Evolutionary conservation across 1,140 invertebrate species (phyloP).

Genomic region (Babylonia areolata): DNA sequence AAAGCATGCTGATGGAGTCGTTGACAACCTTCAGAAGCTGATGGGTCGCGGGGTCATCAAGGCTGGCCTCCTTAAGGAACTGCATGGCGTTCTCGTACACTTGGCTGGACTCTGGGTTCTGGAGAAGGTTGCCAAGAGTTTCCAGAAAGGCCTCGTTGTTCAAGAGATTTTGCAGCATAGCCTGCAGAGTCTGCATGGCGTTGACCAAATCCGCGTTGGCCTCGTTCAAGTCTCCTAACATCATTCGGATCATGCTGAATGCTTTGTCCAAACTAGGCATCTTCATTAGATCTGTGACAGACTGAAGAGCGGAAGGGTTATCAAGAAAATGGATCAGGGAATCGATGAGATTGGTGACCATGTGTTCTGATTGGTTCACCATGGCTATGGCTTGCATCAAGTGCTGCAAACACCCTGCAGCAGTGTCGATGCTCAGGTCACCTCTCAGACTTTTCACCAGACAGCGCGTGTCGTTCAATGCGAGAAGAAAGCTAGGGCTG

Average conservation of each 20-base stretch:
- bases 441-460: background rate
- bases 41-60: background rate
- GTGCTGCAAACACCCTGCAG: background rate
- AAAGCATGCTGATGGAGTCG: background rate
- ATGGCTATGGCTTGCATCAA: background rate
- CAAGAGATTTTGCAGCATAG: background rate
- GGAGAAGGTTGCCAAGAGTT: background rate
- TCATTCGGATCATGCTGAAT: background rate
- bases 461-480: background rate
- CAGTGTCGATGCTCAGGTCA: background rate
- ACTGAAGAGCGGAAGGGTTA: background rate
- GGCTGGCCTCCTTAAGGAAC: background rate
- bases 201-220: background rate
- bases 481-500: background rate
- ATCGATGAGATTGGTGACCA: background rate
- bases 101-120: background rate
- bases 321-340: background rate
- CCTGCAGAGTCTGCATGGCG: background rate
- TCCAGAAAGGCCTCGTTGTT: background rate
- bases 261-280: constrained; percentile 2
- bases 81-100: background rate
- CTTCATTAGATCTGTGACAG: background rate
- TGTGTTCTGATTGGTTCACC: background rate
- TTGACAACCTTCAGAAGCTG: constrained; percentile 9
- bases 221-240: background rate